Evolutionary conservation across 2,888 invertebrate genomes (phyloP), one percentile per base, ranked within the genome.

Genomic region (Reticulitermes lucifugus): DNA sequence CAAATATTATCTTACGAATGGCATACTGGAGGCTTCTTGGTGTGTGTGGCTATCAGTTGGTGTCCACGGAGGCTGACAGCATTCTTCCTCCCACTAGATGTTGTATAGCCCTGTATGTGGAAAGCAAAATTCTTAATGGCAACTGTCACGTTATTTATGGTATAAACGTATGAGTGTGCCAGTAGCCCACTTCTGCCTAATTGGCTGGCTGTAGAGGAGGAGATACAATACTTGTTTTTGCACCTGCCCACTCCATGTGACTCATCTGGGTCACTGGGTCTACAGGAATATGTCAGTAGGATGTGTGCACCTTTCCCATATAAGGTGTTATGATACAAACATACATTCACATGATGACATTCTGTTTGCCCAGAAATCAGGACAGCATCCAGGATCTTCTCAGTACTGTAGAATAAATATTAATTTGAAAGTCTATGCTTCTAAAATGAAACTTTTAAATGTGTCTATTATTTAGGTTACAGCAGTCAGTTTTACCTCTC

Each of bases 261-360:
- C 46, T 46, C 81, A 81, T 81, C 81, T 81, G 46, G 81, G 81
- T 81, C 81, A 81, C 1, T 81, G 43, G 81, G 70, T 59, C 65
- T 70, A 22, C 51, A 46, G 77, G 77, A 77, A 77, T 46, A n/a
- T 10, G 77, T 22, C 9, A 22, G 46, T 46, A 46, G 77, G 77
- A 77, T 46, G 77, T 46, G 14, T 46, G 77, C 77, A 46, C 77
- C n/a, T 25, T n/a, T 65, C 65, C 25, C 77, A 77, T 22, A 46
- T 22, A 51, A n/a, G 46, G 43, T 41, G 14, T 5, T 73, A 10
- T 6, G 3, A 73, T 14, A 41, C 65, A 65, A 60, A n/a, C 60
- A 60, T 14, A 51, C 9, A 51, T 51, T 51, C 6, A 51, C 14
- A 14, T 51, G 51, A 3, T 51, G 51, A 4, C 2, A 4, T 35